Evolutionary conservation across 2,113 vertebrate species (phyloP).

Genomic region (Gymnorhina tibicen): DNA sequence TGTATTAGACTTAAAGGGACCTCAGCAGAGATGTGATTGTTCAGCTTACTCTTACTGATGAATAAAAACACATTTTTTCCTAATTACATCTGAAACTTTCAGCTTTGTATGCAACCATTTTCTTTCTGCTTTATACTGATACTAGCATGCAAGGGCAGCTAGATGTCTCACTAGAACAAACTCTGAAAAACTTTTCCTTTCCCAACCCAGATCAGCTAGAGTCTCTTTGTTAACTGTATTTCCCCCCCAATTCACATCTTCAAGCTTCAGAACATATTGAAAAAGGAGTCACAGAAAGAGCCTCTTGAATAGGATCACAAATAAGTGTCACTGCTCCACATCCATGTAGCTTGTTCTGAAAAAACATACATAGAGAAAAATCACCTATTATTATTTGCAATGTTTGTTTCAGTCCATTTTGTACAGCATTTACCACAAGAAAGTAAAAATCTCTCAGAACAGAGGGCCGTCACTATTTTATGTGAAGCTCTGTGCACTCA

Average conservation of each 20-base stretch:
- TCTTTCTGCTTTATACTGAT: neutral
- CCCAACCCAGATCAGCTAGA: neutral
- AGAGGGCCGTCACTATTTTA: neutral
- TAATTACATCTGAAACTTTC: neutral
- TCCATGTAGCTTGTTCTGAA: neutral
- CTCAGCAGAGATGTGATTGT: neutral
- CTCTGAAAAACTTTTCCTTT: slow-evolving; percentile 21
- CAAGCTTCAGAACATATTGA: neutral
- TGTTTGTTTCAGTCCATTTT: neutral
- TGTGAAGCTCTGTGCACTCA: neutral
- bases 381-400: neutral
- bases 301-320: neutral
- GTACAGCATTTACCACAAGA: neutral
- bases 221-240: neutral
- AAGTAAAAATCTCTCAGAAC: neutral
- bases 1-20: neutral
- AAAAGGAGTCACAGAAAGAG: neutral
- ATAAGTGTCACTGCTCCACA: neutral
- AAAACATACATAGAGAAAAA: neutral
- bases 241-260: neutral
- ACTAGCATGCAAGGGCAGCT: slow-evolving; percentile 62
- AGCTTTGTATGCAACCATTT: neutral
- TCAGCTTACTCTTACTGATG: neutral
- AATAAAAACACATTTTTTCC: neutral
- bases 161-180: slow-evolving; percentile 73